Conservation (phyloP, 2,113 vertebrate genomes). For the Sisor rabdophorus region DNA sequence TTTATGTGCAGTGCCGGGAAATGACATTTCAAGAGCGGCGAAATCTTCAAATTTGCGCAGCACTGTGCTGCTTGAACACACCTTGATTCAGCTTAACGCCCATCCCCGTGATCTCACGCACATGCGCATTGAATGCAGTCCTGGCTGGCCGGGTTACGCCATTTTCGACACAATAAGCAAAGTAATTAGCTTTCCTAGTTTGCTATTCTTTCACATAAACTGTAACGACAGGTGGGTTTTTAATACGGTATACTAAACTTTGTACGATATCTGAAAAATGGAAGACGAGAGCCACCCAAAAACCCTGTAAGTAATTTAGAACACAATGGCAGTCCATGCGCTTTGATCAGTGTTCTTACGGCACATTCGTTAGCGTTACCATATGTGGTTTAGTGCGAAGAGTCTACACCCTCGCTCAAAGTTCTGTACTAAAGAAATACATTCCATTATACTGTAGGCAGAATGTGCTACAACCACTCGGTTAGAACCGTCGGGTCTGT, state of each 20-base stretch:
- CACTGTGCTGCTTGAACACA: neutral
- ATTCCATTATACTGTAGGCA: neutral
- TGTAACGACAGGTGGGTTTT: constrained; percentile 19
- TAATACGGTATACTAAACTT: constrained; percentile 44
- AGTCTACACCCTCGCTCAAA: neutral
- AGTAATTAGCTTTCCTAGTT: constrained; percentile 65
- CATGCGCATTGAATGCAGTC: constrained; percentile 52
- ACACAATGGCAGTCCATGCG: constrained; percentile 15
- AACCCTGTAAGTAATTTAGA: constrained; percentile 68
- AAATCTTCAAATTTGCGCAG: neutral
- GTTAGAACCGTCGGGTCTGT: neutral
- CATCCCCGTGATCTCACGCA: constrained; percentile 21
- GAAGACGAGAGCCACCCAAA: constrained; percentile 72
- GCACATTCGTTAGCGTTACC: neutral
- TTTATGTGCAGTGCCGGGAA: neutral
- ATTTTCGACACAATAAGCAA: constrained; percentile 59
- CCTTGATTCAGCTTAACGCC: neutral
- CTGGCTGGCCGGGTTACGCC: constrained; percentile 57
- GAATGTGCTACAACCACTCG: no score
- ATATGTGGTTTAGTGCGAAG: neutral
- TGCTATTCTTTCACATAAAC: constrained; percentile 47
- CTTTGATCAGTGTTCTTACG: constrained; percentile 4
- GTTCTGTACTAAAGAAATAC: neutral
- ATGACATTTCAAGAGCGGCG: no score
- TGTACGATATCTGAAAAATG: constrained; percentile 56